Percentiles rank a stretch among this genome's conserved stretches.
phyloP scores from a whole-genome alignment of 2,113 vertebrate species.

The Barnardius zonarius region DNA sequence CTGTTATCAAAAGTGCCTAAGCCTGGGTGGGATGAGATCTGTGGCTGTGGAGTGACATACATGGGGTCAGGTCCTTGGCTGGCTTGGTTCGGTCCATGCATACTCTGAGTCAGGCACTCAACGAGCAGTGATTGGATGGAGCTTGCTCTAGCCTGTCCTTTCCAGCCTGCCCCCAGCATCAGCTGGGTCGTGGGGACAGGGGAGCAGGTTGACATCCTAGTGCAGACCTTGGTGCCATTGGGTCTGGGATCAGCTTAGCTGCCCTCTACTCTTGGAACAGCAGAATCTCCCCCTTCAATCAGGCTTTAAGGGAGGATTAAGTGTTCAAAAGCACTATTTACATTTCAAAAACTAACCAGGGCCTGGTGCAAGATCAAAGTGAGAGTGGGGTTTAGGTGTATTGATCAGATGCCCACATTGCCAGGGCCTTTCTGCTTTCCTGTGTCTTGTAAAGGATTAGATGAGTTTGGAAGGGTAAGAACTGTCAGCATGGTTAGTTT shows the following conservation, averaged over 20 bases:
- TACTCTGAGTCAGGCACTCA: background rate
- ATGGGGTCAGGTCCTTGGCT: background rate
- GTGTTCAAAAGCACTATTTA: conserved; percentile 43
- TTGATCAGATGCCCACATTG: background rate
- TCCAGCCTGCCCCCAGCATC: background rate
- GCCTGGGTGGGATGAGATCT: background rate
- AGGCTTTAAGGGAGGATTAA: conserved; percentile 47
- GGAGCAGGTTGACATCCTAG: background rate
- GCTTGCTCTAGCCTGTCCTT: background rate
- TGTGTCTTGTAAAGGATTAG: background rate
- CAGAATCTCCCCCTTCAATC: background rate
- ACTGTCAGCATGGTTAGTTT: background rate
- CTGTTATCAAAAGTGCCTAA: background rate
- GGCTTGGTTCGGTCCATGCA: fast-evolving
- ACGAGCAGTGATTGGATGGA: background rate
- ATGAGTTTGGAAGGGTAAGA: background rate
- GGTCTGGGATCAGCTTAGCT: background rate
- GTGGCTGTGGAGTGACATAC: background rate
- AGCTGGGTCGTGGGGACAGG: background rate
- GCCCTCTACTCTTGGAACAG: background rate
- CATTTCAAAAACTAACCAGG: conserved; percentile 59
- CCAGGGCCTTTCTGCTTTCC: background rate
- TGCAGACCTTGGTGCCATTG: background rate
- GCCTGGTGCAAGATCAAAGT: conserved; percentile 43
- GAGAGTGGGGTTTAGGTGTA: conserved; percentile 23